A percentile compares a stretch with the other conserved stretches of the same genome.
Conservation (phyloP, 2,888 invertebrate species). For the Nymphalis urticae region DNA sequence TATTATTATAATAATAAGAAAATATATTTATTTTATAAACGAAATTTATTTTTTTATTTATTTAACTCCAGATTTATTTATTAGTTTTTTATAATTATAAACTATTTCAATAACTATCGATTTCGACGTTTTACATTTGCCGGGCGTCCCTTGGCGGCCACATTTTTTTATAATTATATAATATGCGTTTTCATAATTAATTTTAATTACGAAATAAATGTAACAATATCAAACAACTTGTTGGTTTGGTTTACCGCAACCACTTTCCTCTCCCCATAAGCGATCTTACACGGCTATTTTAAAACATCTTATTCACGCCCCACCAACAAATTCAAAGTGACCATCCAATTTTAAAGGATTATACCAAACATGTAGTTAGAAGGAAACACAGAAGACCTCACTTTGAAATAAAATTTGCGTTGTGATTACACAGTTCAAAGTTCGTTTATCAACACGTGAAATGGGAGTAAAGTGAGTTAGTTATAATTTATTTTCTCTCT, state of each 20-base stretch:
- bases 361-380: constrained; percentile 32
- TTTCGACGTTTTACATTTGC: no score
- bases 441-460: not conserved
- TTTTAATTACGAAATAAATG: not conserved
- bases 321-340: constrained; percentile 4
- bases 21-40: no score
- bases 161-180: no score
- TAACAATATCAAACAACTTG: constrained; percentile 38
- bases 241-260: constrained; percentile 42
- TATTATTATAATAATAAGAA: no score
- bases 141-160: no score
- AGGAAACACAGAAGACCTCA: constrained; percentile 41
- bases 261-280: constrained; percentile 44
- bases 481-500: not conserved
- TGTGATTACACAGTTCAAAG: not conserved
- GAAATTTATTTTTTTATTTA: no score
- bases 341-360: constrained; percentile 32
- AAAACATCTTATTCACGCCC: constrained; percentile 30
- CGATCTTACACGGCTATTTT: constrained; percentile 38
- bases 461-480: constrained; percentile 41
- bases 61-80: no score
- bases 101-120: no score
- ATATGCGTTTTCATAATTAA: no score
- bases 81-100: no score
- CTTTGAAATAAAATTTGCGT: constrained; percentile 39